Evolutionary conservation across 2,113 vertebrate genomes (phyloP).

Genomic region (Bucco capensis): DNA sequence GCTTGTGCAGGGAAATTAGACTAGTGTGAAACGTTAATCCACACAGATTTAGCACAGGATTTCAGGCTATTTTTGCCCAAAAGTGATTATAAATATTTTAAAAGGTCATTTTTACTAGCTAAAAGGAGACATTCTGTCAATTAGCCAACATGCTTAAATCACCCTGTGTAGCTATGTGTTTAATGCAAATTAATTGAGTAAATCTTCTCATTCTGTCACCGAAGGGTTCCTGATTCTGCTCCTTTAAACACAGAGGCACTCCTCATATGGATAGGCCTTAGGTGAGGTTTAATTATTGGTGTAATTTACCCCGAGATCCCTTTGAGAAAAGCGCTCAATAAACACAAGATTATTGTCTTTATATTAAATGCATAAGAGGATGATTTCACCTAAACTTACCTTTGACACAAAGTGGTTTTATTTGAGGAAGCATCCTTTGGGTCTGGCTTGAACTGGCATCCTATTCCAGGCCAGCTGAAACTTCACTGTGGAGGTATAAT

Average conservation of each 20-base stretch:
- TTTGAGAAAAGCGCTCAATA: neutral
- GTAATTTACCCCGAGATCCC: neutral
- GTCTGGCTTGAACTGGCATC: neutral
- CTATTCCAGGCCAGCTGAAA: neutral
- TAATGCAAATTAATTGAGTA: slow-evolving; percentile 21
- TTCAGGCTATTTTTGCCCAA: neutral
- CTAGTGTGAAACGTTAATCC: neutral
- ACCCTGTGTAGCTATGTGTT: neutral
- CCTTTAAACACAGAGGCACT: neutral
- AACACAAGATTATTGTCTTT: neutral
- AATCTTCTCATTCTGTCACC: neutral
- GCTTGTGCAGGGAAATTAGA: neutral
- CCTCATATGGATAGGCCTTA: neutral
- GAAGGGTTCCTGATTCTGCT: neutral
- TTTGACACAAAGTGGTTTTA: neutral
- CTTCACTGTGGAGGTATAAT: neutral
- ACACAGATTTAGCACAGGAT: neutral
- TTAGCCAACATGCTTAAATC: neutral
- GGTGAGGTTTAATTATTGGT: slow-evolving; percentile 4
- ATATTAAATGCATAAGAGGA: neutral
- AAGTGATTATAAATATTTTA: slow-evolving; percentile 26
- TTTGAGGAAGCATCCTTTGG: neutral
- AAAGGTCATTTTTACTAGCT: slow-evolving; percentile 26
- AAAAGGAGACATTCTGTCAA: neutral
- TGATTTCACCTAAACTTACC: neutral